Evolutionary conservation across 2,888 invertebrate genomes (phyloP).

Genomic region (Pachycephus smyrnensis): DNA sequence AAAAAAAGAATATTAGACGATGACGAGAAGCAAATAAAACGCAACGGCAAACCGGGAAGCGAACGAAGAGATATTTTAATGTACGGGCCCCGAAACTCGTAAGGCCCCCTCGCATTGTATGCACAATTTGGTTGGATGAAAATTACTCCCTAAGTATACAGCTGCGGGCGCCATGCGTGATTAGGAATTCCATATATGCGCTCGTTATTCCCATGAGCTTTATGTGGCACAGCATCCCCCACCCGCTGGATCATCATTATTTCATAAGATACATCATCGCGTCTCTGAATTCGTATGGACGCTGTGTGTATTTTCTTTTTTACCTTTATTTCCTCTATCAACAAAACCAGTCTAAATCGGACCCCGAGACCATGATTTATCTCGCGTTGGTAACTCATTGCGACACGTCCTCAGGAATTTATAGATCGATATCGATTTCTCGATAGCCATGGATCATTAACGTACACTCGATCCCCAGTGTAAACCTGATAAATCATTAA

Average conservation of each 20-base stretch:
- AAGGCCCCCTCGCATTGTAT: neutral
- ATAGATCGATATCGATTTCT: neutral
- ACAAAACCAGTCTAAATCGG: neutral
- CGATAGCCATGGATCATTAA: neutral
- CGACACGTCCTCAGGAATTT: neutral
- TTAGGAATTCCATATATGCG: neutral
- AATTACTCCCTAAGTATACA: neutral
- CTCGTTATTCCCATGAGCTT: neutral
- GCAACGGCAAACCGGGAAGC: neutral
- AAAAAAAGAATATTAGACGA: neutral
- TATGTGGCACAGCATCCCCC: neutral
- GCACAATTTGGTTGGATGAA: constrained; percentile 1
- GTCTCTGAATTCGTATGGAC: neutral
- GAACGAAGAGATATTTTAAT: neutral
- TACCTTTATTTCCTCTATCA: neutral
- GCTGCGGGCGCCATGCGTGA: neutral
- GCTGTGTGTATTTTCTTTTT: neutral
- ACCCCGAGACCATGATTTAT: neutral
- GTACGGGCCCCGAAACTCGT: neutral
- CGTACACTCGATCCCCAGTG: neutral
- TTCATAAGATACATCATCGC: neutral
- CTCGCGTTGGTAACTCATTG: neutral
- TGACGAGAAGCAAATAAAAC: neutral
- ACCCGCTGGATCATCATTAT: neutral
- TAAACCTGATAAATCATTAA: constrained; percentile 5